Evolutionary conservation across 37 sponge, comb jelly and placozoan genomes (phyloP).

Genomic region (Tethya wilhelma): DNA sequence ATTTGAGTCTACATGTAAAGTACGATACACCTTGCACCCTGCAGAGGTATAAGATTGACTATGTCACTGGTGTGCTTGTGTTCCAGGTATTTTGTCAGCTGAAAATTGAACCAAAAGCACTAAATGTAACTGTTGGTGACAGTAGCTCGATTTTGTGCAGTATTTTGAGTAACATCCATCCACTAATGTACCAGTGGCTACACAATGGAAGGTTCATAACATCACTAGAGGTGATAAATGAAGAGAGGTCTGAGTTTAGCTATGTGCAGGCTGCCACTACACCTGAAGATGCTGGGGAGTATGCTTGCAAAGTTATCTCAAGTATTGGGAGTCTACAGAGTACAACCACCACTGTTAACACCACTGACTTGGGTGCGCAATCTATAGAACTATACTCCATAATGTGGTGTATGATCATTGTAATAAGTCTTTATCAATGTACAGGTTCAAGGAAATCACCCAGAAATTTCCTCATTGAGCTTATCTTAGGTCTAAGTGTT

Average conservation of each 20-base stretch:
- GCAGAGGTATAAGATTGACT: slow-evolving; percentile 25
- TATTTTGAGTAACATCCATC: slow-evolving; percentile 12
- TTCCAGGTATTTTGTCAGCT: slow-evolving; percentile 36
- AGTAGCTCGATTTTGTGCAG: slow-evolving; percentile 21
- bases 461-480: too few relatives aligned
- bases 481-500: too few relatives aligned
- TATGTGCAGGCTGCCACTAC: not conserved
- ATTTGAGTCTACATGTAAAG: slow-evolving; percentile 37
- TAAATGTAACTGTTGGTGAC: slow-evolving; percentile 9
- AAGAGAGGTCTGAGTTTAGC: not conserved
- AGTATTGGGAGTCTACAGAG: slow-evolving; percentile 56
- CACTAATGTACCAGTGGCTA: slow-evolving; percentile 55
- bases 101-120: not conserved
- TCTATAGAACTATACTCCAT: too few relatives aligned
- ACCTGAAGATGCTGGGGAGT: slow-evolving; percentile 47
- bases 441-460: too few relatives aligned
- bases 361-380: too few relatives aligned
- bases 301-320: slow-evolving; percentile 51
- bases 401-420: too few relatives aligned
- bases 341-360: not conserved
- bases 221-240: not conserved
- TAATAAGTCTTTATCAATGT: too few relatives aligned
- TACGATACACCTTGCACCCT: slow-evolving; percentile 36
- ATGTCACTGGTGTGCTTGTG: slow-evolving; percentile 15
- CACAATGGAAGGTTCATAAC: slow-evolving; percentile 58